These are phyloP conservation scores for Hypothenemus hampei DNA, from an alignment of 1,140 invertebrate genomes.

Conservation along the genomic window DNA sequence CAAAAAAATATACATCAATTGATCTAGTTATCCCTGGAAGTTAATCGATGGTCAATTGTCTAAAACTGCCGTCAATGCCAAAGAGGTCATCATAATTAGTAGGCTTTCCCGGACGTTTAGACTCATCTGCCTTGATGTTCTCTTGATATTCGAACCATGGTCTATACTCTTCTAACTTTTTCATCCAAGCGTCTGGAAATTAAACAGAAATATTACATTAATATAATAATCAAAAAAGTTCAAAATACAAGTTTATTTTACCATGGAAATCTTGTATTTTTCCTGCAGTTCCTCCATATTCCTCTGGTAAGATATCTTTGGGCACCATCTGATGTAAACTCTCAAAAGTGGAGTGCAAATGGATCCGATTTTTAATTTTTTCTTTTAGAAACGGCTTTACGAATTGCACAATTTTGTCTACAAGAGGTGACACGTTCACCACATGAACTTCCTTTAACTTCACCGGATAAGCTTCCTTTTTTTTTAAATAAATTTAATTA, in stretches of 20 bases:
- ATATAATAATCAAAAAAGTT: background rate
- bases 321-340: constrained; percentile 72
- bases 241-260: constrained; percentile 33
- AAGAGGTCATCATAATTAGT: constrained; percentile 76
- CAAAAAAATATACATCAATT: constrained; percentile 1
- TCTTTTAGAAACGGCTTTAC: constrained; percentile 81
- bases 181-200: constrained; percentile 62
- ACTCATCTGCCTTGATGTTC: constrained; percentile 65
- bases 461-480: constrained; percentile 79
- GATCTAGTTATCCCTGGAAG: no score
- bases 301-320: constrained; percentile 69
- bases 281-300: constrained; percentile 72
- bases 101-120: constrained; percentile 67
- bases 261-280: constrained; percentile 65
- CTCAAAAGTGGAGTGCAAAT: constrained; percentile 67
- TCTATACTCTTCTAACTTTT: constrained; percentile 65
- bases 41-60: constrained; percentile 72
- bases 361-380: constrained; percentile 77
- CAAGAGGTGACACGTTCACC: constrained; percentile 74
- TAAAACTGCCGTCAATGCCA: constrained; percentile 76
- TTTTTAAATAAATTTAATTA: no score
- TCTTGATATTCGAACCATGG: constrained; percentile 74
- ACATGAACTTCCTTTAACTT: constrained; percentile 81
- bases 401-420: constrained; percentile 76
- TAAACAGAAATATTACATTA: background rate